A percentile compares a stretch with the other conserved stretches of the same genome.
Conservation (phyloP, 2,888 invertebrate species). For the Volucella bombylans region DNA sequence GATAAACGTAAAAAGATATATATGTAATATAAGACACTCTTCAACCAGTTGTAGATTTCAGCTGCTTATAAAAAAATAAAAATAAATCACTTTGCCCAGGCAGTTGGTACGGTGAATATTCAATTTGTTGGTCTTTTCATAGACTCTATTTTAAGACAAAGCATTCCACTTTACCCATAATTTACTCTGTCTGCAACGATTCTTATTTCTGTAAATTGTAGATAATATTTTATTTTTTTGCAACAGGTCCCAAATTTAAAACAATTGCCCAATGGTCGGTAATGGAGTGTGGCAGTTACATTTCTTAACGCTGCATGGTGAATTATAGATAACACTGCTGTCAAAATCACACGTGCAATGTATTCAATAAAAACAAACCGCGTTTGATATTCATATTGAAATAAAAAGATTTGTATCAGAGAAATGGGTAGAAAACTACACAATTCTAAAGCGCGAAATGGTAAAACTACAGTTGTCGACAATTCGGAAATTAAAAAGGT, state of each 20-base stretch:
- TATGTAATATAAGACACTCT: no score
- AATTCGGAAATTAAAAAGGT: slow-evolving; percentile 88
- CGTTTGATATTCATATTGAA: slow-evolving; percentile 1
- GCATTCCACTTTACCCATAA: no score
- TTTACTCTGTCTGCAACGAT: no score
- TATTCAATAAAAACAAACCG: slow-evolving; percentile 44
- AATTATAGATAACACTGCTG: slow-evolving; percentile 24
- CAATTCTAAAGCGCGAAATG: slow-evolving; percentile 90
- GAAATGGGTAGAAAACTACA: slow-evolving; percentile 88
- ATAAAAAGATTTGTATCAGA: slow-evolving; percentile 2
- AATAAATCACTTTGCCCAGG: no score
- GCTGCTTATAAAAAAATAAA: no score
- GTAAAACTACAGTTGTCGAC: slow-evolving; percentile 87
- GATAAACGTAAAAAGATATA: no score
- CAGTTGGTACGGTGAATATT: no score
- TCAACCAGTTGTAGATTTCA: no score
- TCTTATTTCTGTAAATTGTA: no score
- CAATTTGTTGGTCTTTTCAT: no score
- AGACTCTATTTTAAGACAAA: no score
- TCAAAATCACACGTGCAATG: slow-evolving; percentile 67
- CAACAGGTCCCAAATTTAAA: neutral
- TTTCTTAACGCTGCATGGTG: slow-evolving; percentile 22
- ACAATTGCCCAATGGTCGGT: slow-evolving; percentile 1
- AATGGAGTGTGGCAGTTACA: slow-evolving; percentile 11
- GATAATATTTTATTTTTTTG: no score